phyloP scores from a whole-genome alignment of 1,140 invertebrate genomes.

The Lepeophtheirus salmonis region DNA sequence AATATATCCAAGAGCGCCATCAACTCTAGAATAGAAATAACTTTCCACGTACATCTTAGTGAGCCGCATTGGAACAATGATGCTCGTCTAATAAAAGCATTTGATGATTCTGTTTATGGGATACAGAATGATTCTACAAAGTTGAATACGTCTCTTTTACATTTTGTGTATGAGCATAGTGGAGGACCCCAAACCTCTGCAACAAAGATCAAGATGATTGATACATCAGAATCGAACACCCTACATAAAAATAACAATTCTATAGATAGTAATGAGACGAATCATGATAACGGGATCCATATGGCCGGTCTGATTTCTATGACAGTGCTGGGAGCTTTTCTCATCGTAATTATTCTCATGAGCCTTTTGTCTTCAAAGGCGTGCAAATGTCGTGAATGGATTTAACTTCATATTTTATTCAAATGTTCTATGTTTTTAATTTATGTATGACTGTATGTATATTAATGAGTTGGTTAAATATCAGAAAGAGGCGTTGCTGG shows the following conservation, averaged over 20 bases:
- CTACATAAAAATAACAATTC: too few relatives aligned
- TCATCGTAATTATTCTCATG: neutral
- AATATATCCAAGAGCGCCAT: neutral
- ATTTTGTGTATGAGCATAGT: neutral
- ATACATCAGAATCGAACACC: too few relatives aligned
- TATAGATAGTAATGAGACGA: too few relatives aligned
- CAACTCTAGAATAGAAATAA: neutral
- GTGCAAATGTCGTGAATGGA: neutral
- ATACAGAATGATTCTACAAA: neutral
- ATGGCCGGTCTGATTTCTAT: neutral
- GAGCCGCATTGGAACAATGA: neutral
- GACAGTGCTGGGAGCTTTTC: neutral
- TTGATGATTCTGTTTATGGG: neutral
- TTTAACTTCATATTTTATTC: too few relatives aligned
- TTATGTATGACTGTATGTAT: too few relatives aligned
- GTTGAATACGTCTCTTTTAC: neutral
- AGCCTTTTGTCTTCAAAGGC: neutral
- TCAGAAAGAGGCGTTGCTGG: too few relatives aligned
- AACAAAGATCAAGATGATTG: neutral
- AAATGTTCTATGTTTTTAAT: too few relatives aligned
- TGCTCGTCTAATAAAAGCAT: neutral
- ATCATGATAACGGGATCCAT: too few relatives aligned
- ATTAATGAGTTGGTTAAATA: too few relatives aligned
- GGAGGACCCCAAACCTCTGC: neutral
- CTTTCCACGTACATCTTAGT: neutral